Conservation (phyloP, 2,797 vertebrate species). For the Hydrocynus forskahlii region DNA sequence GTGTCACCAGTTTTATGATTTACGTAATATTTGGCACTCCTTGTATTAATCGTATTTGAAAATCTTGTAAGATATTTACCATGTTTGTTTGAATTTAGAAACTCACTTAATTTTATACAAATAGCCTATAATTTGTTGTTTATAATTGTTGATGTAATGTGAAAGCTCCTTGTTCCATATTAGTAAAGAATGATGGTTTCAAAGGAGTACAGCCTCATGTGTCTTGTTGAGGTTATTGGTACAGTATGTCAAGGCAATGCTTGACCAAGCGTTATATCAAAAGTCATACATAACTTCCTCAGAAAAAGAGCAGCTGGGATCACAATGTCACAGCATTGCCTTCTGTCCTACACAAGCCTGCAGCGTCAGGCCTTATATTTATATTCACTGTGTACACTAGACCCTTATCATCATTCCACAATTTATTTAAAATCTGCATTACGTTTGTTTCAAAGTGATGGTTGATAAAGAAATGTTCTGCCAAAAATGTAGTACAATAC, state of each 20-base stretch:
- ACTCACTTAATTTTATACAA: no score
- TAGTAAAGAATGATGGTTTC: no score
- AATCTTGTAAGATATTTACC: no score
- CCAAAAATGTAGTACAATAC: background rate
- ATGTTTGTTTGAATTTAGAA: no score
- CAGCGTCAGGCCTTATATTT: background rate
- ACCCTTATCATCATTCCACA: background rate
- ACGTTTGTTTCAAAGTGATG: background rate
- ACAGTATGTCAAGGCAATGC: conserved; percentile 50
- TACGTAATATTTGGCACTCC: no score
- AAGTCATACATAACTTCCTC: conserved; percentile 57
- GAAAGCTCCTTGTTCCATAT: no score
- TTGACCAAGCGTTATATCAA: conserved; percentile 42
- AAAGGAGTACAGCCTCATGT: conserved; percentile 23
- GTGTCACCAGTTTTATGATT: no score
- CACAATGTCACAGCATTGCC: conserved; percentile 35
- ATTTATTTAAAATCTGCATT: background rate
- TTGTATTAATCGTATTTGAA: no score
- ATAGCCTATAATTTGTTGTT: no score
- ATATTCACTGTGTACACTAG: conserved; percentile 6
- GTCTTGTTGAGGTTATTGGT: conserved; percentile 27
- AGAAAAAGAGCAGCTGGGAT: conserved; percentile 48
- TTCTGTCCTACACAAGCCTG: background rate
- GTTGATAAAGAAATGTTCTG: background rate
- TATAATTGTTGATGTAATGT: no score